Base-by-base conservation (phyloP, 2,888 invertebrate species). In the Himalopsyche anomala region DNA sequence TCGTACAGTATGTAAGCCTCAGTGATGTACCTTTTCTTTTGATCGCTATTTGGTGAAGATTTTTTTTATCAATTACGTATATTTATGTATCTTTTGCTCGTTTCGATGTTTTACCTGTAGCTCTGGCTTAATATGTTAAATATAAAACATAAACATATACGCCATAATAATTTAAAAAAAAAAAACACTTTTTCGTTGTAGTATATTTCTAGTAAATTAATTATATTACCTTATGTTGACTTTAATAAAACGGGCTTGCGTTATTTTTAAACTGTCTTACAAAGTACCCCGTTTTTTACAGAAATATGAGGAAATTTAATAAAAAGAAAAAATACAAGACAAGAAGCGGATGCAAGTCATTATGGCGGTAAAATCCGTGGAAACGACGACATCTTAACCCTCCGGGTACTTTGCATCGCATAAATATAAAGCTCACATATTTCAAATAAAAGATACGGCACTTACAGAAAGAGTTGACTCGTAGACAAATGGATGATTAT, bases 261-360 rank as follows among this genome's bases (percentile, higher is more conserved):
- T 62, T 62, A 62, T 62, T 19, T 62, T 62, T 62, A 62, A 62
- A 62, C 28, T 15, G 8, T 62, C 19, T 12, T 15, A 62, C 62
- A 62, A 62, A 62, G 62, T 19, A 8, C 12, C 9, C 62, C 19
- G 6, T 19, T 62, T 62, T 62, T 62, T 62, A 8, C 62, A 19
- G 19, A 62, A 62, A 19, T 62, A 62, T 62, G 62, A 62, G 62
- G 19, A 62, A 62, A 62, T 62, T 62, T 62, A 62, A 62, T 62
- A 62, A 62, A 19, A 62, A 62, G 11, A 19, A 62, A 3, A 11
- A 19, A 62, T 62, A 62, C 62, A 62, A 62, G 62, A 19, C 62
- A 62, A 62, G 19, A n/a, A 62, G 19, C 62, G 62, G 62, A 62
- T 62, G 62, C 62, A 62, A 62, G 62, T 62, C 62, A 62, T 62